These are phyloP conservation scores for Lordiphosa clarofinis DNA, from an alignment of 1,140 invertebrate genomes.

Conservation along the genomic window DNA sequence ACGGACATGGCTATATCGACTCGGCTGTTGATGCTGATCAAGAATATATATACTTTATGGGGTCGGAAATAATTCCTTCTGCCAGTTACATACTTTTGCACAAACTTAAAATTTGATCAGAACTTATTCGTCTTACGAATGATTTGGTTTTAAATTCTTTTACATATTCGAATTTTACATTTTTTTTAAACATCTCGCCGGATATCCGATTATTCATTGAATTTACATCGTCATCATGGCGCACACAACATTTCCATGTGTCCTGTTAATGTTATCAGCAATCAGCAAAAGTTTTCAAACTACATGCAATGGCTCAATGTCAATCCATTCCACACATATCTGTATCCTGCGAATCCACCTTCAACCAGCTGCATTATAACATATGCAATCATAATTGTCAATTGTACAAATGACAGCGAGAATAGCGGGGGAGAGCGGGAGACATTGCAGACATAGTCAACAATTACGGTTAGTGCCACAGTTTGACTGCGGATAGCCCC, in stretches of 20 bases:
- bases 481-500: conserved; percentile 53
- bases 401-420: conserved; percentile 67
- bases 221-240: conserved; percentile 8
- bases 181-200: conserved; percentile 1
- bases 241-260: conserved; percentile 27
- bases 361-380: conserved; percentile 54
- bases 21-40: too few species aligned
- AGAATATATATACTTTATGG: too few species aligned
- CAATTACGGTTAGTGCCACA: conserved; percentile 73
- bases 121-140: too few species aligned
- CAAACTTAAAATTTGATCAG: too few species aligned
- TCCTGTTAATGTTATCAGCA: conserved; percentile 41
- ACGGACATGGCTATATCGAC: too few species aligned
- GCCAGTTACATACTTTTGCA: too few species aligned
- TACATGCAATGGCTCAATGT: conserved; percentile 48
- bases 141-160: neutral
- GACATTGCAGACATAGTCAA: conserved; percentile 54
- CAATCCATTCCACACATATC: conserved; percentile 9
- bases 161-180: neutral
- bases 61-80: too few species aligned
- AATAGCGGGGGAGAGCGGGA: conserved; percentile 1
- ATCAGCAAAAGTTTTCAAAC: conserved; percentile 45
- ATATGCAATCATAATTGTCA: conserved; percentile 75
- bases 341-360: neutral
- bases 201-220: conserved; percentile 17